A percentile compares a stretch with the other conserved stretches of the same genome.
Evolutionary conservation across 2,888 invertebrate genomes (phyloP).

Genomic region (Dioctria rufipes): DNA sequence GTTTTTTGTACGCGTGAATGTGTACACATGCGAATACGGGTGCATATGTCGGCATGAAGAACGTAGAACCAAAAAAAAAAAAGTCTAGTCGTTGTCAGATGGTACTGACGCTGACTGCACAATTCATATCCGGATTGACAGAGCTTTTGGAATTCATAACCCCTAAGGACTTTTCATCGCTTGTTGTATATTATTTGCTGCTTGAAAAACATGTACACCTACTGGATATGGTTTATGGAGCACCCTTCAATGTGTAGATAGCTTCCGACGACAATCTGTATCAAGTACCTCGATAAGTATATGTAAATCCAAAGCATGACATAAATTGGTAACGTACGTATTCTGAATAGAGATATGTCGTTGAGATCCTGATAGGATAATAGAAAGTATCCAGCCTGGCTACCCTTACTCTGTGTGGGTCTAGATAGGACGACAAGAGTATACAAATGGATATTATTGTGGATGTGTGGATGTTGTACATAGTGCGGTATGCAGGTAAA

Average conservation of each 20-base stretch:
- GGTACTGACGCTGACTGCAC: too few relatives aligned
- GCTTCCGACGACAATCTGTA: slow-evolving; percentile 36
- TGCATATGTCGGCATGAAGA: neutral
- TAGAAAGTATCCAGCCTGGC: neutral
- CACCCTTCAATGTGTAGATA: neutral
- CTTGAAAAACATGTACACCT: slow-evolving; percentile 1
- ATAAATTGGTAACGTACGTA: slow-evolving; percentile 53
- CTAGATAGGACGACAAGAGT: slow-evolving; percentile 20
- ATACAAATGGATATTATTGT: slow-evolving; percentile 27
- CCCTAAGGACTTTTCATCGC: slow-evolving; percentile 41
- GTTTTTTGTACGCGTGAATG: too few relatives aligned
- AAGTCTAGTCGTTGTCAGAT: slow-evolving; percentile 11
- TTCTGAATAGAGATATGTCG: slow-evolving; percentile 50
- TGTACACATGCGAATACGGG: neutral
- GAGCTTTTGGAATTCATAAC: slow-evolving; percentile 51
- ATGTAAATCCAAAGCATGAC: slow-evolving; percentile 51
- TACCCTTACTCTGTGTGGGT: neutral
- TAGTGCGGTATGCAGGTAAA: slow-evolving; percentile 39
- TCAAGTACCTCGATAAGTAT: slow-evolving; percentile 46
- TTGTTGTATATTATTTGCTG: slow-evolving; percentile 36
- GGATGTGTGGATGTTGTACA: too few relatives aligned
- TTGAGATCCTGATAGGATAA: slow-evolving; percentile 42
- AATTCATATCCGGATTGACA: slow-evolving; percentile 47
- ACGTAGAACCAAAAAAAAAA: neutral
- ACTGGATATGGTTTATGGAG: slow-evolving; percentile 2